Percentiles rank a stretch among this genome's conserved stretches.
These are phyloP conservation scores for Regulus satrapa DNA, from an alignment of 2,113 vertebrate genomes.

Conservation along the genomic window DNA sequence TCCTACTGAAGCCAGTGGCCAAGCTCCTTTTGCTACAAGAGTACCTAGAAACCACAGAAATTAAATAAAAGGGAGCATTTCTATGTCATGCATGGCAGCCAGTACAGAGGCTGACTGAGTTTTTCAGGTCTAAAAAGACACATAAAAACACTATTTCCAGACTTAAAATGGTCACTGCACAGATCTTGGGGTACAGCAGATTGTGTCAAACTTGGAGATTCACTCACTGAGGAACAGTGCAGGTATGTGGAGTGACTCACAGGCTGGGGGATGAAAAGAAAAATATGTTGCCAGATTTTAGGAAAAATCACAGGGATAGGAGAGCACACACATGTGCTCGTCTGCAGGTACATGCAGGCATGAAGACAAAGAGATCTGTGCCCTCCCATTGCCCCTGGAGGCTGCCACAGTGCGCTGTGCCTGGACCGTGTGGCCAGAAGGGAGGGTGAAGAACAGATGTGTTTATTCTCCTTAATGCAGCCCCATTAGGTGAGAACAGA, in stretches of 20 bases:
- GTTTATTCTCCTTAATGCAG: constrained; percentile 30
- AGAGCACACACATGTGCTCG: neutral
- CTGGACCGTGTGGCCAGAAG: neutral
- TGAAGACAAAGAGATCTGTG: neutral
- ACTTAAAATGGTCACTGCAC: neutral
- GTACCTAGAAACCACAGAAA: neutral
- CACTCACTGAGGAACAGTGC: neutral
- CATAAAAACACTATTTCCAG: neutral
- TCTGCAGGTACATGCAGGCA: neutral
- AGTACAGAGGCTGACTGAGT: neutral
- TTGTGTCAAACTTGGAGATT: neutral
- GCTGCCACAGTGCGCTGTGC: accelerated
- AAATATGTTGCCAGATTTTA: neutral
- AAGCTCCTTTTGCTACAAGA: neutral
- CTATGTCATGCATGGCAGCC: neutral
- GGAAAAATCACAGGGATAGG: neutral
- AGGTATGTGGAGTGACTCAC: neutral
- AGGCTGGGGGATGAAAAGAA: constrained; percentile 1
- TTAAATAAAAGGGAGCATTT: neutral
- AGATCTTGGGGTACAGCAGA: too few species aligned
- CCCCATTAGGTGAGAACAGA: neutral
- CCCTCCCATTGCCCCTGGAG: accelerated
- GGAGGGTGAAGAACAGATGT: neutral
- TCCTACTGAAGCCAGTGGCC: neutral
- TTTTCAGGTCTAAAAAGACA: neutral